Percentiles rank a stretch among this genome's conserved stretches.
Conservation (phyloP, 2,797 vertebrate genomes). For the Linurgus olivaceus region DNA sequence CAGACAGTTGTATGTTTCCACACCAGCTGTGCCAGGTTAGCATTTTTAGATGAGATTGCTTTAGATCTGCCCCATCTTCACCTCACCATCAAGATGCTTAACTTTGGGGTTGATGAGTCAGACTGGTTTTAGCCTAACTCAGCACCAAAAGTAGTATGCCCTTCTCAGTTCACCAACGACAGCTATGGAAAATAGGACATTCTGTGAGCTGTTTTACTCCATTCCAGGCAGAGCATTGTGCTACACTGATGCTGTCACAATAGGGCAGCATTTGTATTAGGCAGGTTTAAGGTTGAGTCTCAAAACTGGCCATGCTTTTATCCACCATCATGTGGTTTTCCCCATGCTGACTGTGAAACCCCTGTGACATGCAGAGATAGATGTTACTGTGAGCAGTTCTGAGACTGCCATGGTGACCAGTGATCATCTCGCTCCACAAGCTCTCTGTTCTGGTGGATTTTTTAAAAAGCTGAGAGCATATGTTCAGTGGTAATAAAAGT, state of each 20-base stretch:
- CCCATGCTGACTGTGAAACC: neutral
- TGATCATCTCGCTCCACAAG: neutral
- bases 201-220: neutral
- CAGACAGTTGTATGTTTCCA: neutral
- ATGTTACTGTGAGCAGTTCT: neutral
- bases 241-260: neutral
- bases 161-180: neutral
- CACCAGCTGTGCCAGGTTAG: neutral
- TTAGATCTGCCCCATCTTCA: neutral
- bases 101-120: neutral
- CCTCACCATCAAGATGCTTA: neutral
- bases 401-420: neutral
- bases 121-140: neutral
- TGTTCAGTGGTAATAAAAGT: neutral
- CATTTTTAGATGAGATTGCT: neutral
- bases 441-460: neutral
- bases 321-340: neutral
- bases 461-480: neutral
- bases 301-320: neutral
- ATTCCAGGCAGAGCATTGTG: neutral
- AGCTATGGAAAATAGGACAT: neutral
- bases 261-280: neutral
- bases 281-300: neutral
- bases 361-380: neutral
- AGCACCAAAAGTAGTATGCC: neutral